phyloP scores from a whole-genome alignment of 2,888 invertebrate species.

The Rhabditophanes sp. region DNA sequence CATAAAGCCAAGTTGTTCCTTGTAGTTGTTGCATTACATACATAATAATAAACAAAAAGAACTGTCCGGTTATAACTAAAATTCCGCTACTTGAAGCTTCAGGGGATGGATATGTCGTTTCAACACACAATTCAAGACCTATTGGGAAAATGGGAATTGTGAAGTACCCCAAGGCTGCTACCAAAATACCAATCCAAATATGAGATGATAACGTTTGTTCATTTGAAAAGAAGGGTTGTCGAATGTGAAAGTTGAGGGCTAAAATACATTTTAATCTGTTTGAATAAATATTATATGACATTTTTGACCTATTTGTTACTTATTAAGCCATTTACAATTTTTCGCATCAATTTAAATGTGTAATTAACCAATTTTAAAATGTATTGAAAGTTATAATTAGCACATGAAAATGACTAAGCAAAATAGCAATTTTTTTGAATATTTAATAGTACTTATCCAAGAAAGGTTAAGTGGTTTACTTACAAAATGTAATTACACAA shows the following conservation, averaged over 20 bases:
- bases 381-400: too few relatives aligned
- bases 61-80: slow-evolving; percentile 24
- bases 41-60: slow-evolving; percentile 16
- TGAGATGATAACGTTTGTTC: background rate
- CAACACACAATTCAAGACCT: slow-evolving; percentile 30
- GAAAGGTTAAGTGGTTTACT: too few relatives aligned
- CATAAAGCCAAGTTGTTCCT: slow-evolving; percentile 11
- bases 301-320: too few relatives aligned
- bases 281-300: too few relatives aligned
- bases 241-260: background rate
- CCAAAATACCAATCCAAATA: too few relatives aligned
- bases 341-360: too few relatives aligned
- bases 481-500: slow-evolving; percentile 16
- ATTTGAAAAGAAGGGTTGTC: background rate
- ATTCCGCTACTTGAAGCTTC: slow-evolving; percentile 37
- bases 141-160: slow-evolving; percentile 22
- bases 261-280: too few relatives aligned
- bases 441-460: too few relatives aligned
- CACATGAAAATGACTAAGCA: too few relatives aligned
- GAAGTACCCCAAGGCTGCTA: slow-evolving; percentile 15
- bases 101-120: slow-evolving; percentile 34
- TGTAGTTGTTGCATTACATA: slow-evolving; percentile 14
- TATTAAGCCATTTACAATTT: too few relatives aligned
- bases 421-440: too few relatives aligned
- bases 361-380: too few relatives aligned